These are phyloP conservation scores for Acleris emargana DNA, from an alignment of 2,888 invertebrate genomes.

Conservation along the genomic window DNA sequence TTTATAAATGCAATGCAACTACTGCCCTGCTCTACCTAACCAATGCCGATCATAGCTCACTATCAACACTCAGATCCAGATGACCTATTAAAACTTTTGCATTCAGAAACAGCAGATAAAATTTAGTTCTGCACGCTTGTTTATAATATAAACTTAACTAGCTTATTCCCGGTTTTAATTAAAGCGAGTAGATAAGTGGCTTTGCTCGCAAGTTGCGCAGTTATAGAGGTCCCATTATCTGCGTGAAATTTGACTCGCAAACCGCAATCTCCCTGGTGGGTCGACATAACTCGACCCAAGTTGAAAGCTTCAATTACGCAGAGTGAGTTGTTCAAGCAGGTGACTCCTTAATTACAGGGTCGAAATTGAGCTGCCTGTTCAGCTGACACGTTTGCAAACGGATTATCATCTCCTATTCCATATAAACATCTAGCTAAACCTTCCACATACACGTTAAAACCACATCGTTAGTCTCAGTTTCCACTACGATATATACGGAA, in stretches of 20 bases:
- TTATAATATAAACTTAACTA: constrained; percentile 54
- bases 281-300: constrained; percentile 76
- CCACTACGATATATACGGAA: constrained; percentile 1
- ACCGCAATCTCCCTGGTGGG: constrained; percentile 70
- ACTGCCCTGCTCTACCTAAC: constrained; percentile 61
- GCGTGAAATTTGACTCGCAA: constrained; percentile 79
- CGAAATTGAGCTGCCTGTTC: constrained; percentile 79
- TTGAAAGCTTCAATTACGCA: constrained; percentile 80
- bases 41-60: constrained; percentile 32
- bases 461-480: constrained; percentile 23
- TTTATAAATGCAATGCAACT: constrained; percentile 55
- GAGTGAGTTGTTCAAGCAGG: constrained; percentile 81
- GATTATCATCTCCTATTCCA: constrained; percentile 71
- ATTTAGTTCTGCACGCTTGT: constrained; percentile 43
- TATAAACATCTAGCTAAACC: constrained; percentile 46
- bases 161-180: constrained; percentile 73
- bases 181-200: constrained; percentile 60
- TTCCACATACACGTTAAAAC: constrained; percentile 15
- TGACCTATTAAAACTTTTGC: constrained; percentile 37
- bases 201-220: constrained; percentile 69
- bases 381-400: constrained; percentile 76
- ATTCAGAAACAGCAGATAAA: constrained; percentile 31
- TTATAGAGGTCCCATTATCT: constrained; percentile 75
- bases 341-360: constrained; percentile 81
- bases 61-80: constrained; percentile 46